Base-by-base conservation (phyloP, 1,140 invertebrate genomes). In the Drosophila willistoni region DNA sequence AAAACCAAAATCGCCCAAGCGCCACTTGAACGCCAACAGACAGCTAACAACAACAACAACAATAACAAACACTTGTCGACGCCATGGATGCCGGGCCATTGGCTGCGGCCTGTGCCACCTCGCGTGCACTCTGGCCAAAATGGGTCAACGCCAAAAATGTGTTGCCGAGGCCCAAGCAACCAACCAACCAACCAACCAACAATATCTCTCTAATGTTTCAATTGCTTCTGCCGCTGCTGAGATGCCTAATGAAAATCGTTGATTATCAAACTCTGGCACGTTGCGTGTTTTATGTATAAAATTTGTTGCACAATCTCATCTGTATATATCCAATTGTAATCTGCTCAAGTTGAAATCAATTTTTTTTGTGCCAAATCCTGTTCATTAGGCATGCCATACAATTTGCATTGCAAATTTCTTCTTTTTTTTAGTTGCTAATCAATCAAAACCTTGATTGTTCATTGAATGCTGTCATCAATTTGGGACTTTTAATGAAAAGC, bases 11-110 rank as follows among this genome's bases (percentile, higher is more conserved):
- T 65, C 79, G 80, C 68, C 84, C 80, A 87, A 89, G 84, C 84
- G 84, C 84, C 84, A 87, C 84, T 87, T 73, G 77, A 87, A 79
- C 79, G 77, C 82, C 80, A 67, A 77, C 41, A 71, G 60, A 29
- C 29, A 29, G 29, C 29, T 29, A 29, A 29, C 29, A 29, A 29
- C 29, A 29, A 7, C 29, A 29, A 29, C 29, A 29, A 29, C 29
- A 29, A 29, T 29, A 29, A 29, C 29, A 86, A 89, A 83, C 83
- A 86, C 83, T 86, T 86, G 83, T 83, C 73, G 77, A 64, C 76
- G 71, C 80, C 74, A 79, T 76, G 76, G 78, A 85, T 64, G 41
- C 79, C 73, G 54, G 55, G 33, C 17, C 34, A 36, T 10, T 36
- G 34, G 34, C 34, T 36, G 34, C 34, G 34, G 34, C 17, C 36